These are phyloP conservation scores for Aphelocoma californica DNA, from an alignment of 2,797 vertebrate species.

Conservation along the genomic window DNA sequence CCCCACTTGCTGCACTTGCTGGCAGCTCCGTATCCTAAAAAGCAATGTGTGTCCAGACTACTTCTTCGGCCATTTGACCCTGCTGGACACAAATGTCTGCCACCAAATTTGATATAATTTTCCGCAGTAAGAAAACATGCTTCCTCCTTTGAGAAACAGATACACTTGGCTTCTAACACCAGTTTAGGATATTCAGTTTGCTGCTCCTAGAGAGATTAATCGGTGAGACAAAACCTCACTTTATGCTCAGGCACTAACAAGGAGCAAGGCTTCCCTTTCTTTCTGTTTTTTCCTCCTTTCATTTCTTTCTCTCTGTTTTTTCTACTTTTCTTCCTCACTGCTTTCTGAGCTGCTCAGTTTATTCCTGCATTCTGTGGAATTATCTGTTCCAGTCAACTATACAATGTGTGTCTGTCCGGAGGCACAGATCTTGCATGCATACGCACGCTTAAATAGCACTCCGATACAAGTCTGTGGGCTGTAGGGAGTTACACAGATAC, in stretches of 20 bases:
- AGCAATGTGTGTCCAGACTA: too few relatives aligned
- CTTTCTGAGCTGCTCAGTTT: background rate
- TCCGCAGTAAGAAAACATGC: background rate
- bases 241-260: background rate
- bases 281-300: background rate
- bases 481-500: background rate
- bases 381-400: background rate
- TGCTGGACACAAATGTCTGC: background rate
- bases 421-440: background rate
- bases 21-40: background rate
- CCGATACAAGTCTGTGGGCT: background rate
- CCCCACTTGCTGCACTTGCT: background rate
- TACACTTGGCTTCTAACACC: background rate
- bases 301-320: background rate
- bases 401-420: background rate
- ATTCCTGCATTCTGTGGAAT: background rate
- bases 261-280: background rate
- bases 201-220: background rate
- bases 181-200: background rate
- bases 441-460: slow-evolving; percentile 5
- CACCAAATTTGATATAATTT: background rate
- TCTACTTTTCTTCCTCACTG: background rate
- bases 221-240: background rate
- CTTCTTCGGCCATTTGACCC: background rate
- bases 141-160: background rate